These are phyloP conservation scores for Dynastes tityus DNA, from an alignment of 2,888 invertebrate species.

Conservation along the genomic window DNA sequence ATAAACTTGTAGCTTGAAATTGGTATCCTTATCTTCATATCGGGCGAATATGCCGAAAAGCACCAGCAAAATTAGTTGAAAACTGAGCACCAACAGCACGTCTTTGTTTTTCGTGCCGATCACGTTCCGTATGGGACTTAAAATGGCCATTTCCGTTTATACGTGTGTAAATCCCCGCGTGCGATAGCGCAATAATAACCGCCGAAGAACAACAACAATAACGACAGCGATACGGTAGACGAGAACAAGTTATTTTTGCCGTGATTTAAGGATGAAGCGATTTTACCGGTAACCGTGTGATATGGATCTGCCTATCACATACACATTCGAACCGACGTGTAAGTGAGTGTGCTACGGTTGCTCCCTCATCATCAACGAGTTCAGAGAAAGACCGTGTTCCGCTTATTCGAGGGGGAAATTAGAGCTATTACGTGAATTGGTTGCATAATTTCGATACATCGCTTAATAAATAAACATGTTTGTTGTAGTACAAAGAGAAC, in stretches of 20 bases:
- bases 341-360: too few relatives aligned
- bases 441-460: constrained; percentile 32
- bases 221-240: not conserved
- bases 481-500: not conserved
- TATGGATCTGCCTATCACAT: not conserved
- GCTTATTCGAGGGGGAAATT: constrained; percentile 41
- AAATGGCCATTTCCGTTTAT: constrained; percentile 50
- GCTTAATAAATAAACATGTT: constrained; percentile 40
- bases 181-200: not conserved
- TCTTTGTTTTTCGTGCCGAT: constrained; percentile 56
- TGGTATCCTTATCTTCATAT: constrained; percentile 57
- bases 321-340: not conserved
- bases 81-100: constrained; percentile 57
- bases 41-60: constrained; percentile 61
- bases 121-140: constrained; percentile 50
- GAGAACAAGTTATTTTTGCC: not conserved
- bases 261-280: constrained; percentile 15
- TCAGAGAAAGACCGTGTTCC: constrained; percentile 15
- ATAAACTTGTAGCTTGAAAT: constrained; percentile 57
- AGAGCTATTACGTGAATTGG: constrained; percentile 40
- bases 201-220: not conserved
- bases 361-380: too few relatives aligned
- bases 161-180: not conserved
- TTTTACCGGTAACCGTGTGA: constrained; percentile 1
- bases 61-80: constrained; percentile 60